phyloP scores from a whole-genome alignment of 2,888 invertebrate species.

The Patella ulyssiponensis region DNA sequence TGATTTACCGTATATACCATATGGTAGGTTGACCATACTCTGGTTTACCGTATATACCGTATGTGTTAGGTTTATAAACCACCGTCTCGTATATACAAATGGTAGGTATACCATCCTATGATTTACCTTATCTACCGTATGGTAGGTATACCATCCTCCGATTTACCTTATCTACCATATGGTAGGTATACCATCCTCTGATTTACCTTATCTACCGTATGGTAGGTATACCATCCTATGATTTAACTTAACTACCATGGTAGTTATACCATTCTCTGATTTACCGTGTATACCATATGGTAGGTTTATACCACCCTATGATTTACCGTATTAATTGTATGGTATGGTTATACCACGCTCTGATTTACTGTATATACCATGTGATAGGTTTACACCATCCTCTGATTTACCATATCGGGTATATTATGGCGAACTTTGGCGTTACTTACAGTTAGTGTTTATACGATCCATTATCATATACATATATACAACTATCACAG shows the following conservation, averaged over 20 bases:
- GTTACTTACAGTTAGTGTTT: too few relatives aligned
- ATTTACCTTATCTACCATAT: background rate
- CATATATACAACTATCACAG: too few relatives aligned
- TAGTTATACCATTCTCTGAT: background rate
- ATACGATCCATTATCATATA: too few relatives aligned
- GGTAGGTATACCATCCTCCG: background rate
- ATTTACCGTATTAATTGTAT: conserved; percentile 68
- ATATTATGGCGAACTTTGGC: background rate
- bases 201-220: background rate
- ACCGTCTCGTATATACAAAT: too few relatives aligned
- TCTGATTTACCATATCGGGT: conserved; percentile 75
- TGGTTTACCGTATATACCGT: background rate
- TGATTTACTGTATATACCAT: background rate
- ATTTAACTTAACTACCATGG: background rate
- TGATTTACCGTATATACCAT: background rate
- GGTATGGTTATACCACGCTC: background rate
- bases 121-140: background rate
- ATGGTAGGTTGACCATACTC: conserved; percentile 16
- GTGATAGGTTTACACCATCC: conserved; percentile 79
- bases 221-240: background rate
- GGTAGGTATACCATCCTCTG: background rate
- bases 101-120: background rate
- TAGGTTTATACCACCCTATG: conserved; percentile 82
- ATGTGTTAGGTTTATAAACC: too few relatives aligned
- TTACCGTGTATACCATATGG: background rate